Evolutionary conservation across 1,140 invertebrate genomes (phyloP), one percentile per base, ranked within the genome.

Genomic region (Sesamia nonagrioides): DNA sequence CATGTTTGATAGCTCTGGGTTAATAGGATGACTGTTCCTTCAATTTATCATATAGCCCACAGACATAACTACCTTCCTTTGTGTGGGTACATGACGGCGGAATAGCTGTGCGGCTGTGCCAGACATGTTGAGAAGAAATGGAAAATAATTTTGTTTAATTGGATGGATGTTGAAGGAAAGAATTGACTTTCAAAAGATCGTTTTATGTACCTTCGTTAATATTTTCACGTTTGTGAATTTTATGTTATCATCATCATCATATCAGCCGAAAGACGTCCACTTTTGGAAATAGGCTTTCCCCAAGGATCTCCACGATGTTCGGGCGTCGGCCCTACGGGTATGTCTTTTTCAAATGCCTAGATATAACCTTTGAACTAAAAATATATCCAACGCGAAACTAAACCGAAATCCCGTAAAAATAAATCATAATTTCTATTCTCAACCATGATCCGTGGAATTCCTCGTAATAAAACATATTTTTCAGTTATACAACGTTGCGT

Each of bases 401-500:
- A 0, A 11, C 13, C 9, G 58, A 61, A 61, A 61, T 33, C 58
- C 15, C 4, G 21, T 7, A 61, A 61, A 27, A 27, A 27, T 1
- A 27, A 27, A 27, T 40, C 17, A 61, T 33, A 37, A 9, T 56
- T 21, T 21, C 18, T 9, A 18, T 56, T 61, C n/a, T 33, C 6
- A 37, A 56, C 52, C 52, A 21, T 37, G 15, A 37, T 33, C 37
- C 15, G n/a, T n/a, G 17, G 5, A 40, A 63, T 40, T 63, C n/a
- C 60, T 40, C 18, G 40, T 68, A 42, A 68, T 68, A 68, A 45
- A 68, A 48, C 48, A 48, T 48, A 68, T 27, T 45, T 45, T 68
- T 68, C 63, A 68, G 45, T n/a, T 68, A 69, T 13, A 69, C 50
- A 69, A 69, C 42, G 5, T 21, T 69, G 40, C 66, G 42, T 69